Evolutionary conservation across 2,113 vertebrate genomes (phyloP), one percentile per base, ranked within the genome.

Genomic region (Camelus bactrianus): DNA sequence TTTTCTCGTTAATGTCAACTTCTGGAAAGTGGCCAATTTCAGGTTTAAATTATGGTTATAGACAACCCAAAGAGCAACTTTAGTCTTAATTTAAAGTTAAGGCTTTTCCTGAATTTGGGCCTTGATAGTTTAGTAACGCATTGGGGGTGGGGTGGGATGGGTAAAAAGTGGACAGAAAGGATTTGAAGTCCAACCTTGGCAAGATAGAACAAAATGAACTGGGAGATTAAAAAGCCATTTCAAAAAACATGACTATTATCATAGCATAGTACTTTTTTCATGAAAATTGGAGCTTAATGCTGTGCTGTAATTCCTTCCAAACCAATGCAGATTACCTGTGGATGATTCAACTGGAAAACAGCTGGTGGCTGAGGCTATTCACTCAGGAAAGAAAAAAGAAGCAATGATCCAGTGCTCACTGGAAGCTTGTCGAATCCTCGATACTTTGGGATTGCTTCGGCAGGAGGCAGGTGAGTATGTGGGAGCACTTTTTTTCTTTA

Each of bases 311-410:
- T 64, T 79, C 84, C 35, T 92, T 97, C 84, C 62, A 62, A 97
- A 97, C 65, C 83, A 79, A 79, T 88, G 62, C 94, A 99, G 99
- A 95, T 98, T 99, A 94, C 99, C 99, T 0, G 99, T 99, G 98
- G 99, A 99, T 75, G 99, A 99, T 84, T 99, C 99, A 30, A 24
- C 98, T 90, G 99, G 99, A 85, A 99, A 99, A 81, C 99, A 99
- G 97, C 98, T 99, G 92, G 99, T 99, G 28, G 99, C 99, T 30
- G 99, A 99, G 98, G 99, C 99, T 82, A 99, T 99, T 65, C 99
- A 99, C 97, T 98, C 99, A 1, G 99, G 99, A 65, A 99, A 99
- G 98, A 99, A 99, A 97, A 99, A 99, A 93, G 99, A 99, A 85
- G 99, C 99, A 0, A 99, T 99, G 94, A 92, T 99, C 38, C 99